A percentile compares a stretch with the other conserved stretches of the same genome.
Conservation (phyloP, 1,140 invertebrate species). For the Platorchestia sp. region DNA sequence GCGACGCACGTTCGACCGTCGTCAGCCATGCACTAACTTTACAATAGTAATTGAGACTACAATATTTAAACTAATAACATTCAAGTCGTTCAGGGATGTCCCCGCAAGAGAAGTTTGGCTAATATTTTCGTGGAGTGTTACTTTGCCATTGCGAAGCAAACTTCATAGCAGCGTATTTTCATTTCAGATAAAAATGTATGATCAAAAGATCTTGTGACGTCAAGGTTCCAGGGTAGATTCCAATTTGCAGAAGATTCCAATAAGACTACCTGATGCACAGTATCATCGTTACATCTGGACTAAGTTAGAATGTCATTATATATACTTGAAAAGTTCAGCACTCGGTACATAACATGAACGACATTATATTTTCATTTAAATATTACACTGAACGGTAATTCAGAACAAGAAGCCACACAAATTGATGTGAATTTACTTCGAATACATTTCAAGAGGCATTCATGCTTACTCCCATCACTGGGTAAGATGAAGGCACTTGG, state of each 20-base stretch:
- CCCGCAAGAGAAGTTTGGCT: neutral
- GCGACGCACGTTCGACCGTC: neutral
- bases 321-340: neutral
- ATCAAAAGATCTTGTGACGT: neutral
- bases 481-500: neutral
- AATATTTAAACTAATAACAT: neutral
- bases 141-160: too few relatives aligned
- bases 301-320: neutral
- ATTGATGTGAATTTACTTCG: neutral
- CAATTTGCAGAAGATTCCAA: neutral
- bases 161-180: too few relatives aligned
- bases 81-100: neutral
- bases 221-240: neutral
- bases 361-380: neutral
- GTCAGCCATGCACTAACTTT: neutral
- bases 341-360: neutral
- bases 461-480: neutral
- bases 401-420: neutral
- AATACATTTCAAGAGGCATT: neutral
- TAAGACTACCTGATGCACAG: neutral
- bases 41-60: neutral
- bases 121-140: neutral
- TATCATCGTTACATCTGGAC: too few relatives aligned
- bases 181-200: neutral
- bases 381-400: neutral